A percentile compares a stretch with the other conserved stretches of the same genome.
Evolutionary conservation across 2,888 invertebrate species (phyloP).

Genomic region (Cancer borealis): DNA sequence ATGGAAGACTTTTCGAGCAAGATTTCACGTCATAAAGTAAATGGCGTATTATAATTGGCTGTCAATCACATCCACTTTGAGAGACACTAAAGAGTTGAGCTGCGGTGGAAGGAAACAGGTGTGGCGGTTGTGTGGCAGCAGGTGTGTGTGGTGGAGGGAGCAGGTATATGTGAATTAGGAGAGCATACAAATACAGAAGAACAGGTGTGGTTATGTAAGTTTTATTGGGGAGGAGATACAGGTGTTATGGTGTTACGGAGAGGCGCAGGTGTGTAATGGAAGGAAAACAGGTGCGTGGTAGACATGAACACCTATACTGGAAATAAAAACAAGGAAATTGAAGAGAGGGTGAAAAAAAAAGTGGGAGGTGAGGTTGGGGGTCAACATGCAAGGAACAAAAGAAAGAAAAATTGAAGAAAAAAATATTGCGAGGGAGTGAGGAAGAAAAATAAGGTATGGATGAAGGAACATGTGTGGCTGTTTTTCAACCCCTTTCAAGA

Average conservation of each 20-base stretch:
- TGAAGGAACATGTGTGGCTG: neutral
- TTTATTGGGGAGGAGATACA: neutral
- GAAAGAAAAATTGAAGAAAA: neutral
- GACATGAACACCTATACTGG: too few relatives aligned
- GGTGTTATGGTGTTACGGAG: neutral
- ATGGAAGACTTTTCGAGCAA: neutral
- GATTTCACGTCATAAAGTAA: neutral
- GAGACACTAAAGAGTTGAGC: constrained; percentile 12
- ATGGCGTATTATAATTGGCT: neutral
- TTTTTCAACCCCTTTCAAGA: neutral
- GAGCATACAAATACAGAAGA: too few relatives aligned
- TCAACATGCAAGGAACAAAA: neutral
- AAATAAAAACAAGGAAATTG: too few relatives aligned
- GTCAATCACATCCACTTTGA: neutral
- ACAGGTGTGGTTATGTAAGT: too few relatives aligned
- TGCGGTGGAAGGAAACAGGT: neutral
- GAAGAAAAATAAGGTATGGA: neutral
- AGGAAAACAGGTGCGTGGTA: too few relatives aligned
- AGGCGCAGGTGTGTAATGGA: neutral
- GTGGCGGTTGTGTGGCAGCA: neutral
- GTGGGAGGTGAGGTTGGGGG: neutral
- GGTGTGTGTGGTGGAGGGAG: neutral
- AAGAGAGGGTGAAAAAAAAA: too few relatives aligned
- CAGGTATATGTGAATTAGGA: too few relatives aligned
- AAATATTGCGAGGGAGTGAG: neutral